Conservation (phyloP, 2,113 vertebrate genomes). For the Silurus glanis region DNA sequence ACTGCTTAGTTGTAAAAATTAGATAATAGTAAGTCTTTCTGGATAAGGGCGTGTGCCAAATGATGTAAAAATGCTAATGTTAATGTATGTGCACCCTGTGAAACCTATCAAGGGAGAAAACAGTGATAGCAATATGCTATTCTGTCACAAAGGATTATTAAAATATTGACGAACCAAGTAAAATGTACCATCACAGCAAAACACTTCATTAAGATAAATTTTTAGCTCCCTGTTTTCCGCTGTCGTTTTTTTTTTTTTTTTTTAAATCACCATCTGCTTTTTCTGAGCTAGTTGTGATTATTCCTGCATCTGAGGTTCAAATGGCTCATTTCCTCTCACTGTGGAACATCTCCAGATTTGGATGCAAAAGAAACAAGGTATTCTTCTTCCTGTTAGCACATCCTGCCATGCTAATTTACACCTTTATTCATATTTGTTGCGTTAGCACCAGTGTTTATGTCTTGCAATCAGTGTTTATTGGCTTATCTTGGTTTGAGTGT, state of each 20-base stretch:
- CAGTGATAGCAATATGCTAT: background rate
- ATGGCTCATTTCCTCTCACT: constrained; percentile 13
- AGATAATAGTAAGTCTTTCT: too few species aligned
- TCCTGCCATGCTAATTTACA: constrained; percentile 7
- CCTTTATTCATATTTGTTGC: constrained; percentile 25
- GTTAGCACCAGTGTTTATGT: constrained; percentile 2
- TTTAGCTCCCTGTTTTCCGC: constrained; percentile 2
- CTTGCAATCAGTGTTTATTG: constrained; percentile 7
- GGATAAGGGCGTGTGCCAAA: too few species aligned
- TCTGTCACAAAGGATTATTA: background rate
- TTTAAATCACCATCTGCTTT: constrained; percentile 36
- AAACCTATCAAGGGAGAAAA: background rate
- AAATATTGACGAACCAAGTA: background rate
- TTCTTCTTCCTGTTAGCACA: constrained; percentile 17
- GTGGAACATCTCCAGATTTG: background rate
- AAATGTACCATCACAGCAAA: background rate
- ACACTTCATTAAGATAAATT: background rate
- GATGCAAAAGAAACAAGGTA: constrained; percentile 5
- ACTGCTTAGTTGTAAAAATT: too few species aligned
- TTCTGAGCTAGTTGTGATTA: background rate
- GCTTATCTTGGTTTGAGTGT: constrained; percentile 7
- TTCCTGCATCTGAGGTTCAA: constrained; percentile 14
- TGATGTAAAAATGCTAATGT: too few species aligned
- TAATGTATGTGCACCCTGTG: too few species aligned
- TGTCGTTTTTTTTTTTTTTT: background rate